Evolutionary conservation across 2,888 invertebrate species (phyloP).

Genomic region (Leptopilina syphax): DNA sequence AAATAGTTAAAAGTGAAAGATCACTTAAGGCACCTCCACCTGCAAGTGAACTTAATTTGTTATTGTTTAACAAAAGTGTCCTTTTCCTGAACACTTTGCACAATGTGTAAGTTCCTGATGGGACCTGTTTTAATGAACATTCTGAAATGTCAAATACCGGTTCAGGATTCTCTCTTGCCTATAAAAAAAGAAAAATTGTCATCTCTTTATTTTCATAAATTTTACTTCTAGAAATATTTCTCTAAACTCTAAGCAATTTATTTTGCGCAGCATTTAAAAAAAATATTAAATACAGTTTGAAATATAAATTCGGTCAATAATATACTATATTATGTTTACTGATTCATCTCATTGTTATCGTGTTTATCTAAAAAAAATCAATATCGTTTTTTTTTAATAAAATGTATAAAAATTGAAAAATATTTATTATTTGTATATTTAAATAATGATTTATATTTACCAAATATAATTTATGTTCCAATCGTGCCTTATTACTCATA

Average conservation of each 20-base stretch:
- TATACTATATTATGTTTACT: too few relatives aligned
- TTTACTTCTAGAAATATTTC: background rate
- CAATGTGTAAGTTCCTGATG: slow-evolving; percentile 87
- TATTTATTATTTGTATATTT: too few relatives aligned
- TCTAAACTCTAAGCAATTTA: too few relatives aligned
- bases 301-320: too few relatives aligned
- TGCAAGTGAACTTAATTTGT: slow-evolving; percentile 83
- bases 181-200: slow-evolving; percentile 56
- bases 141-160: slow-evolving; percentile 88
- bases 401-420: too few relatives aligned
- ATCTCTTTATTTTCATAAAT: background rate
- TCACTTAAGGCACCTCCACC: slow-evolving; percentile 86
- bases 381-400: too few relatives aligned
- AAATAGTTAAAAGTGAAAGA: slow-evolving; percentile 82
- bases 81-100: slow-evolving; percentile 91
- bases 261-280: too few relatives aligned
- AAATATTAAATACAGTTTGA: too few relatives aligned
- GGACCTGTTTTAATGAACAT: slow-evolving; percentile 86
- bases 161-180: slow-evolving; percentile 89
- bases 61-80: slow-evolving; percentile 81
- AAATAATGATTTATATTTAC: slow-evolving; percentile 70
- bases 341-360: too few relatives aligned
- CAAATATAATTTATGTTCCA: slow-evolving; percentile 81
- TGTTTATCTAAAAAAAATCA: too few relatives aligned
- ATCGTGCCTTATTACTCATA: slow-evolving; percentile 78